Evolutionary conservation across 2,113 vertebrate species (phyloP), one percentile per base, ranked within the genome.

Genomic region (Pyrgilauda ruficollis): DNA sequence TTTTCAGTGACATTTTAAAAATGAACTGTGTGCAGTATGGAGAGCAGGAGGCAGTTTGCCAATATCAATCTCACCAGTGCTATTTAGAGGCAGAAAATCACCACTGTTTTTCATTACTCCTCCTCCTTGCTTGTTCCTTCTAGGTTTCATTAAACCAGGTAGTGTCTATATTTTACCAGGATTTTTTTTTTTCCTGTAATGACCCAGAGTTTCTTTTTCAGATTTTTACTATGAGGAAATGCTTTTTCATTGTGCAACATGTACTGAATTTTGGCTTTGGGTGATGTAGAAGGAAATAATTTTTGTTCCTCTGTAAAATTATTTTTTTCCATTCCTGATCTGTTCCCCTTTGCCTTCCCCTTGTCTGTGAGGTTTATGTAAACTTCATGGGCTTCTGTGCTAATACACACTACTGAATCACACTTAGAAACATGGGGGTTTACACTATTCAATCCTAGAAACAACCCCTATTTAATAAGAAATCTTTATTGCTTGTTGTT

Each of bases 71-170:
- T 80, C 79, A 88, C 19, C 53, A 95, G 59, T 84, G 63, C 27
- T 90, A 69, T 73, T 76, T 94, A 88, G 67, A 94, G 77, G 73
- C 37, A 66, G 70, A 89, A 93, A 93, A 92, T 50, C 58, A 88
- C 16, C 39, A 82, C 10, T 59, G 26, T 16, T 87, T 82, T 79
- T 90, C 31, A 35, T 35, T 63, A 50, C 4, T 70, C 10, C 21
- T 64, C 33, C 27, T 74, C 20, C 39, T 49, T 50, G 1, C 10
- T 70, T 63, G 21, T 14, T 87, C 44, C 21, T 82, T 47, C 1
- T 7, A 76, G 21, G 9, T 68, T 72, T 85, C 33, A 47, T 72
- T 84, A 79, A 85, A 20, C 13, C 7, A 15, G 5, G 13, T 43
- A n/a, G 10, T 64, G 6, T 39, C 30, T 56, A 4, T 35, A 26